Base-by-base conservation (phyloP, 2,113 vertebrate genomes). In the Nettapus auritus region DNA sequence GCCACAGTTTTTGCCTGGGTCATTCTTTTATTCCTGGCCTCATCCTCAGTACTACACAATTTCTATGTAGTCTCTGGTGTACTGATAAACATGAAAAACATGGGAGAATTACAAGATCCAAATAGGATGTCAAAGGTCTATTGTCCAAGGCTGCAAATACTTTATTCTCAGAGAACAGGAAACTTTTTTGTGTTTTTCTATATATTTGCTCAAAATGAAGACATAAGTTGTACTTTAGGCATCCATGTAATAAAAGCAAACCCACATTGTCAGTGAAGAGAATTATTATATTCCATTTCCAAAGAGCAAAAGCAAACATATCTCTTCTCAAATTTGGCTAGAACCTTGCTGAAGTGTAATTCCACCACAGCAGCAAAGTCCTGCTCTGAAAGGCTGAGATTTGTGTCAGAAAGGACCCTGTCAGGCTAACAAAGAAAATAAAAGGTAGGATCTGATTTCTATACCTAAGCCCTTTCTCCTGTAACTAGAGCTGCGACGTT, bases 121-220 rank as follows among this genome's bases (percentile, higher is more conserved):
- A 80, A 34, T 7, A 62, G 16, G 50, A 5, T 36, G 42, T 70
- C 31, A 78, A 79, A 91, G 26, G 5, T 60, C 53, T 68, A 0
- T 73, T 86, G 59, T 63, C 25, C 15, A 62, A 40, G 52, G 55
- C 28, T 84, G 57, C 6, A 66, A 86, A 76, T 11, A 52, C 12
- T 53, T 82, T 63, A 26, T 88, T 90, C 25, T 86, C 44, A 42
- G 71, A 62, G 26, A 26, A 57, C 8, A 88, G 76, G 68, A 85
- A 90, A 28, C 62, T 89, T 94, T 94, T 73, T 67, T 33, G 38
- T 17, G n/a, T 59, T 93, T 97, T 97, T 90, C 42, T 89, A n/a
- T 29, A 11, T 95, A 96, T 90, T 84, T 95, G 55, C 59, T 95
- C 91, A 79, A 95, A 96, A 89, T 80, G 44, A 90, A 90, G 48